Evolutionary conservation across 2,888 invertebrate genomes (phyloP), one percentile per base, ranked within the genome.

Genomic region (Amorpha juglandis): DNA sequence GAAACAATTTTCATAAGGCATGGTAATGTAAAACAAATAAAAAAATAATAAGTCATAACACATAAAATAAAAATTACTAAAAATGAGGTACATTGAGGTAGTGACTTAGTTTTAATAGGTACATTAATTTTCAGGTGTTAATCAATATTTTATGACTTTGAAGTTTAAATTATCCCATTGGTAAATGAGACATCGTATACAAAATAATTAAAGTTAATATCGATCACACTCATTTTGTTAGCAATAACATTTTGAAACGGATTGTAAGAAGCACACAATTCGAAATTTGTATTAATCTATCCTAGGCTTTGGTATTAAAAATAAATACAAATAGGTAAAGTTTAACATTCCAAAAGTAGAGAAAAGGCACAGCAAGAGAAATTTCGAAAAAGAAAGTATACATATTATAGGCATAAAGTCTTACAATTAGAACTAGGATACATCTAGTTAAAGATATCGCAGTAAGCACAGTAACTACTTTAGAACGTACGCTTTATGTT

Each of bases 401-500:
- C 38, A 8, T 53, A 42, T 58, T 38, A 53, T 8, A 58, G 16
- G 42, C 19, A 3, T 42, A 42, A 45, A 35, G 58, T 19, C 55
- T 58, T 42, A 58, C 35, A 55, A n/a, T 55, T 58, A 58, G 19
- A 58, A 58, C 58, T 58, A 58, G 19, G 11, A 6, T 42, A 14
- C 42, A 58, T 21, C 33, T 38, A 42, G 42, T 38, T 12, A 12
- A 12, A 19, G 58, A 42, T 58, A 58, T 53, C 45, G 79, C 79
- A 75, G 76, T 82, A 82, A 88, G 86, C 86, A 87, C 81, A 81
- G 84, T 87, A 89, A 81, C 90, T 92, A 92, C 82, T 92, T 92
- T 92, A 92, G 92, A 92, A 92, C 91, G 77, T 82, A 85, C 92
- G 92, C 92, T 92, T 89, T 80, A 81, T 81, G 74, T 83, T 81